phyloP scores from a whole-genome alignment of 2,797 vertebrate genomes.

The Pelodytes ibericus region DNA sequence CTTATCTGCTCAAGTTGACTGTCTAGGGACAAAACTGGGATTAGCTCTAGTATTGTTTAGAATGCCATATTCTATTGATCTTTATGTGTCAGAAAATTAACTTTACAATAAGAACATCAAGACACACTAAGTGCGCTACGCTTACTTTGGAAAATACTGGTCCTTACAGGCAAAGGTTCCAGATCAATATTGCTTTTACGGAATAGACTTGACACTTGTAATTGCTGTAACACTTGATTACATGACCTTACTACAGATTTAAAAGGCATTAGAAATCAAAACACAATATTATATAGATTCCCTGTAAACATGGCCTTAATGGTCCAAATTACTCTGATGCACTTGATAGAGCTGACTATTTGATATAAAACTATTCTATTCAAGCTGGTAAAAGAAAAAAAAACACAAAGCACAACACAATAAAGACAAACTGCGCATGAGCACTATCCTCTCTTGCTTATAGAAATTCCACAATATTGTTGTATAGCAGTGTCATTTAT shows the following conservation, averaged over 20 bases:
- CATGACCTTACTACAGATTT: background rate
- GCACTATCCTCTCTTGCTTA: no score
- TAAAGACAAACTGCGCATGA: no score
- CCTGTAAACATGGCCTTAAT: background rate
- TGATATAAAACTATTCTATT: no score
- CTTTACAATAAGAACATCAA: background rate
- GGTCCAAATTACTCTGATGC: no score
- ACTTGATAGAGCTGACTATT: no score
- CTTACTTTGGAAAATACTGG: background rate
- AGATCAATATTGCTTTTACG: background rate
- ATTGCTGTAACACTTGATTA: constrained; percentile 58
- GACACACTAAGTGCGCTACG: background rate
- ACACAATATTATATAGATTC: background rate
- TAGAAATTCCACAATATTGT: no score
- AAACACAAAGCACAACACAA: no score
- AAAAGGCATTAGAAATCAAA: background rate
- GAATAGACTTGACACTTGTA: background rate
- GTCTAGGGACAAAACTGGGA: background rate
- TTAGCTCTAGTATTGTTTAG: background rate
- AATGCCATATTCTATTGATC: background rate
- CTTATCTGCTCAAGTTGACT: background rate
- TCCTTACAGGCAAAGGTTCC: background rate
- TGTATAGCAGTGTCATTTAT: no score
- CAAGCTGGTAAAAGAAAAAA: no score
- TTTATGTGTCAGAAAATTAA: background rate